Evolutionary conservation across 2,888 invertebrate species (phyloP).

Genomic region (Ellobium chinense): DNA sequence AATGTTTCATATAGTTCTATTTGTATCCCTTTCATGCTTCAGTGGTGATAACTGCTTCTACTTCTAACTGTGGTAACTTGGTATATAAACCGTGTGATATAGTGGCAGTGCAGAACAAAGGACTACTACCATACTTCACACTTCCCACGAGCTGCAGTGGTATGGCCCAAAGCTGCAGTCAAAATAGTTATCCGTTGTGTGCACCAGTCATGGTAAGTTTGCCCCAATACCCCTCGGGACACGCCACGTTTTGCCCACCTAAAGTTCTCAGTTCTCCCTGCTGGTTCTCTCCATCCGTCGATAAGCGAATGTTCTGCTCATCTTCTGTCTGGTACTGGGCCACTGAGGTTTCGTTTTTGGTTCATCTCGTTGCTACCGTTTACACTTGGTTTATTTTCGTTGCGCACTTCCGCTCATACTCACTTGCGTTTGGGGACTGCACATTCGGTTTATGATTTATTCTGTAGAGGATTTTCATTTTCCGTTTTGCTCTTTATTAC

Average conservation of each 20-base stretch:
- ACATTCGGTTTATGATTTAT: not conserved
- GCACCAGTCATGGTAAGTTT: conserved; percentile 55
- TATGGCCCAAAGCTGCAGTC: conserved; percentile 57
- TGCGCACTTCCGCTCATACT: not conserved
- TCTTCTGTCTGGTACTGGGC: conserved; percentile 25
- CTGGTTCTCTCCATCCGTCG: not conserved
- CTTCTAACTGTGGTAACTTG: conserved; percentile 51
- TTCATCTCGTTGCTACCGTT: not conserved
- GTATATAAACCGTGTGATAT: conserved; percentile 52
- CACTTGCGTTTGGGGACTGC: not conserved
- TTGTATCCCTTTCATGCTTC: conserved; percentile 57
- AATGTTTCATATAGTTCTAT: conserved; percentile 50
- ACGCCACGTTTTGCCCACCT: conserved; percentile 4
- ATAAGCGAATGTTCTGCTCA: not conserved
- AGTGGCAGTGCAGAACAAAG: conserved; percentile 50
- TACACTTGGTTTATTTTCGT: not conserved
- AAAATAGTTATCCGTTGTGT: conserved; percentile 55
- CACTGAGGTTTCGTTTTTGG: conserved; percentile 17
- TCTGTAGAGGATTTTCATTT: too few relatives aligned
- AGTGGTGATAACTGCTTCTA: conserved; percentile 54
- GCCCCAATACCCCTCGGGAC: conserved; percentile 7
- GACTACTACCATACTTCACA: conserved; percentile 45
- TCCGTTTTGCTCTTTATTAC: too few relatives aligned
- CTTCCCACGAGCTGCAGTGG: conserved; percentile 44
- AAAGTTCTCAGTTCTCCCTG: not conserved